phyloP scores from a whole-genome alignment of 2,797 vertebrate species.

The Echeneis naucrates region DNA sequence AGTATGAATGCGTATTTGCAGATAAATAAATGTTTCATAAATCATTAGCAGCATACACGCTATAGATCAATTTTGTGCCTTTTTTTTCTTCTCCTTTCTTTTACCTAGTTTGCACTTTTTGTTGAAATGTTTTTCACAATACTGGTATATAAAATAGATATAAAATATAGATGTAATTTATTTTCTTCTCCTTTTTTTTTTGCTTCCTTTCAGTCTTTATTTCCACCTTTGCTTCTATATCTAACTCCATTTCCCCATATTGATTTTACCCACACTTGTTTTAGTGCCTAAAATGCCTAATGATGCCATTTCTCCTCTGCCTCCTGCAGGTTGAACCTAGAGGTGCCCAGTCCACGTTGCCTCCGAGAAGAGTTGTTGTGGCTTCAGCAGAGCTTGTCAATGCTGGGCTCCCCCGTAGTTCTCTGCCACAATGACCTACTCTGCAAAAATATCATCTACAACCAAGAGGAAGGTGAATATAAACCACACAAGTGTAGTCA shows the following conservation, averaged over 20 bases:
- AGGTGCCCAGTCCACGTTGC: conserved; percentile 88
- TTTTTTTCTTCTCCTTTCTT: background rate
- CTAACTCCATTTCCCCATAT: background rate
- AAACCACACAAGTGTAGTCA: conserved; percentile 25
- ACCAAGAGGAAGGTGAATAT: conserved; percentile 92
- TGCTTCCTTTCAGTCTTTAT: conserved; percentile 11
- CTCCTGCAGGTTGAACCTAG: conserved; percentile 87
- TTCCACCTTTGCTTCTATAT: background rate
- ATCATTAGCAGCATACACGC: background rate
- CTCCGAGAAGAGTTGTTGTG: conserved; percentile 95
- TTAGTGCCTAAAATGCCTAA: background rate
- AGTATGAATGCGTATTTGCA: background rate
- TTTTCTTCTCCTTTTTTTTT: background rate
- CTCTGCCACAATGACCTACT: conserved; percentile 99
- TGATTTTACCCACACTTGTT: background rate
- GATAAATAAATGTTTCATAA: background rate
- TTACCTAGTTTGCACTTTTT: background rate
- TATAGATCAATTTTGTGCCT: background rate
- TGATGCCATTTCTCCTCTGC: background rate
- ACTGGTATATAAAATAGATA: background rate
- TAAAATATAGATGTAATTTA: too few relatives aligned
- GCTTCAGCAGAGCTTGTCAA: conserved; percentile 93
- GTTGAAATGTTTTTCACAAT: background rate
- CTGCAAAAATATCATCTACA: conserved; percentile 99
- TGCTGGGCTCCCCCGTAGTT: conserved; percentile 95